Evolutionary conservation across 1,140 invertebrate genomes (phyloP).

Genomic region (Drosophila mojavensis): DNA sequence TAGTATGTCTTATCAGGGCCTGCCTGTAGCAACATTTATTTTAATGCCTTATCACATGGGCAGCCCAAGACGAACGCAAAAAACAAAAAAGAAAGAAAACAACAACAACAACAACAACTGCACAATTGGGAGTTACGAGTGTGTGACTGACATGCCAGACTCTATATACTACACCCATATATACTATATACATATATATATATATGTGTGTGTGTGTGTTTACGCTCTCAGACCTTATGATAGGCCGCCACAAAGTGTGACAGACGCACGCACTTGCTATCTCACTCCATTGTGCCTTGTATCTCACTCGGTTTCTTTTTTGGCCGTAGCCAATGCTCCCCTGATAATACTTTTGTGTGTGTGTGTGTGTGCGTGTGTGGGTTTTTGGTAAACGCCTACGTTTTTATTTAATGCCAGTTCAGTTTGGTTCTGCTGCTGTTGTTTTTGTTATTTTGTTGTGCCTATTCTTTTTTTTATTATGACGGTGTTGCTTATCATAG

Average conservation of each 20-base stretch:
- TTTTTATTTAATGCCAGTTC: conserved; percentile 70
- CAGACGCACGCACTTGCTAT: conserved; percentile 30
- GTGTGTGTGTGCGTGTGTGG: conserved; percentile 10
- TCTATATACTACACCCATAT: neutral
- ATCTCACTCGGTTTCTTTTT: conserved; percentile 20
- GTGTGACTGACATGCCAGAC: conserved; percentile 51
- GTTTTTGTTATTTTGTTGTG: conserved; percentile 3
- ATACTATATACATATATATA: conserved; percentile 13
- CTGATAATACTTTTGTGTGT: conserved; percentile 53
- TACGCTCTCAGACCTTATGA: conserved; percentile 43
- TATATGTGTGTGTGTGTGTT: neutral
- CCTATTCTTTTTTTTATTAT: conserved; percentile 35
- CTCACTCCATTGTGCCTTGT: conserved; percentile 20
- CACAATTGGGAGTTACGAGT: conserved; percentile 82
- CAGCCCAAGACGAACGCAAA: conserved; percentile 44
- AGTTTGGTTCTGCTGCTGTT: neutral
- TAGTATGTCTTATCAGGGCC: conserved; percentile 67
- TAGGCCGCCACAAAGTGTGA: conserved; percentile 47
- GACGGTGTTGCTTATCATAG: conserved; percentile 75
- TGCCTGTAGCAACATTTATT: conserved; percentile 77
- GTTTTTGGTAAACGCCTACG: conserved; percentile 74
- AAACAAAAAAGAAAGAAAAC: neutral
- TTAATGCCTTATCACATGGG: conserved; percentile 76
- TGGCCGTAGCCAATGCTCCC: conserved; percentile 37
- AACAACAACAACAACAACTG: conserved; percentile 62